phyloP scores from a whole-genome alignment of 64 coral and sea anemone species.

The Porites australiensis region DNA sequence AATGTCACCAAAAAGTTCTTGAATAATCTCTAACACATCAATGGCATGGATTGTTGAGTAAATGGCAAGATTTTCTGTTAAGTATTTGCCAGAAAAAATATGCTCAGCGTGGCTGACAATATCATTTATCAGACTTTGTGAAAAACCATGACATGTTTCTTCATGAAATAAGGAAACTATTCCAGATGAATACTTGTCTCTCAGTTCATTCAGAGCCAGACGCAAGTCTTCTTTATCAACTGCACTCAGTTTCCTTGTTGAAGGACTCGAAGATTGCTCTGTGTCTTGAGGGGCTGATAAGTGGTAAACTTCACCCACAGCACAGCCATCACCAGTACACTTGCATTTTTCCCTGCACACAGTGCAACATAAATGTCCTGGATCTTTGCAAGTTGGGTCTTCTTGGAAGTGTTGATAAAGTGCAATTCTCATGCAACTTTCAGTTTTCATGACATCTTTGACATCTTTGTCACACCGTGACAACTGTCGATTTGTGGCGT shows the following conservation, averaged over 20 bases:
- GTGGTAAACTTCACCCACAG: neutral
- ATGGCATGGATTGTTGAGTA: slow-evolving; percentile 6
- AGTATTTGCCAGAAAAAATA: slow-evolving; percentile 32
- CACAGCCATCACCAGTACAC: slow-evolving; percentile 1
- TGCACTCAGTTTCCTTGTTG: neutral
- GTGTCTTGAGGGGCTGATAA: neutral
- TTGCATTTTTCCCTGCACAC: slow-evolving; percentile 23
- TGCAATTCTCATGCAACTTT: neutral
- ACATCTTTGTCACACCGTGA: neutral
- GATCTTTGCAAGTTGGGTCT: neutral
- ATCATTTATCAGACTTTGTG: slow-evolving; percentile 20
- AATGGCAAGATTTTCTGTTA: slow-evolving; percentile 5
- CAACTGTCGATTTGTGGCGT: neutral
- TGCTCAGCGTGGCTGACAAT: slow-evolving; percentile 26
- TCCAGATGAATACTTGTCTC: slow-evolving; percentile 11
- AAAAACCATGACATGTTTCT: slow-evolving; percentile 36
- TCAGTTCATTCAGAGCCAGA: slow-evolving; percentile 19
- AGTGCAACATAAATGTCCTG: neutral
- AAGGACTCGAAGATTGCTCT: neutral
- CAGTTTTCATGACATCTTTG: neutral
- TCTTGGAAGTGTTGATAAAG: neutral
- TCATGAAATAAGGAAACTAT: neutral
- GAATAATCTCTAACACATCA: slow-evolving; percentile 45
- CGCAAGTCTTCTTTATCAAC: neutral
- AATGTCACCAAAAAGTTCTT: slow-evolving; percentile 36